A percentile compares a stretch with the other conserved stretches of the same genome.
Conservation (phyloP, 2,113 vertebrate species). For the Gorilla gorilla region DNA sequence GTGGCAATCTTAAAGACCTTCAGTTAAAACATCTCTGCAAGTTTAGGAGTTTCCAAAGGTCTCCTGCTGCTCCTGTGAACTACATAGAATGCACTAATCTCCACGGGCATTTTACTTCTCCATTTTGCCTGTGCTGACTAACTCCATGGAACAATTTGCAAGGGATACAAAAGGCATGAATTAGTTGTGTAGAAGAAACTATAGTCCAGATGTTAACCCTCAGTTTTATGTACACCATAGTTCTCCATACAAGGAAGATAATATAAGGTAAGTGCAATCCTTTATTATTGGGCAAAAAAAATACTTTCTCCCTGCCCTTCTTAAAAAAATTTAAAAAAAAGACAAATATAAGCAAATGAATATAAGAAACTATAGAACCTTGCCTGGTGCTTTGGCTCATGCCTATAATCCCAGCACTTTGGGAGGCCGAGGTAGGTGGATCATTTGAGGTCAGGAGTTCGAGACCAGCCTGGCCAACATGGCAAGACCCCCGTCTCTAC, state of each 20-base stretch:
- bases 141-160: neutral
- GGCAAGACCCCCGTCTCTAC: too few species aligned
- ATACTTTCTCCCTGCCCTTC: neutral
- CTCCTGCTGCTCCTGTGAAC: slow-evolving; percentile 43
- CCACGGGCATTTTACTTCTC: slow-evolving; percentile 41
- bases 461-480: too few species aligned
- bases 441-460: too few species aligned
- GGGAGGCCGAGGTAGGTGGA: too few species aligned
- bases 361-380: too few species aligned
- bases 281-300: neutral
- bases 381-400: too few species aligned
- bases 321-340: neutral
- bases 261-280: neutral
- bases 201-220: neutral
- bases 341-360: neutral
- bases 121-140: neutral
- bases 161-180: neutral
- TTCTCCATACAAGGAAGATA: neutral
- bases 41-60: slow-evolving; percentile 64
- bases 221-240: neutral
- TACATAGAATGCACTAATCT: neutral
- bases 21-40: slow-evolving; percentile 53
- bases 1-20: slow-evolving; percentile 61
- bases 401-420: too few species aligned
- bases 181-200: slow-evolving; percentile 25